phyloP scores from a whole-genome alignment of 2,888 invertebrate species.

The Cerastis leucographa region DNA sequence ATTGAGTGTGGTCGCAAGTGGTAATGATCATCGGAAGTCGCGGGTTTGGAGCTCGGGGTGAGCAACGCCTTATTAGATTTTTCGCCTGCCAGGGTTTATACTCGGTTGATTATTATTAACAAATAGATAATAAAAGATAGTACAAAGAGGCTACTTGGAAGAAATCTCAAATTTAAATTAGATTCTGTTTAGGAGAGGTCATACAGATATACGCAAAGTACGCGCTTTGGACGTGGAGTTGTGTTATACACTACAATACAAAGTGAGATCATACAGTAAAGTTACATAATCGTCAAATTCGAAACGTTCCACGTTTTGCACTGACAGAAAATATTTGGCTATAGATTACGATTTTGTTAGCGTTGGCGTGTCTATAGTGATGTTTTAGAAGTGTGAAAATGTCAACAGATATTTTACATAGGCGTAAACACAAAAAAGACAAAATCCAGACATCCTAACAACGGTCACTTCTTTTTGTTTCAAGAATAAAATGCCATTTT shows the following conservation, averaged over 20 bases:
- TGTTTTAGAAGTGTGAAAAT: neutral
- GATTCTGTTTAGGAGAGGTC: no score
- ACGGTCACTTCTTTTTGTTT: neutral
- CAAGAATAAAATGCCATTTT: conserved; percentile 6
- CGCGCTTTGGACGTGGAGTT: no score
- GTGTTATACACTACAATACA: no score
- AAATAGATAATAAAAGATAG: no score
- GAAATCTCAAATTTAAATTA: no score
- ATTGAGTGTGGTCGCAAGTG: neutral
- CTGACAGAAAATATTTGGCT: neutral
- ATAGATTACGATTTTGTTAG: neutral
- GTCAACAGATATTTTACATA: neutral
- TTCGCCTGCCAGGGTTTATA: no score
- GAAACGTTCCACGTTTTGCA: neutral
- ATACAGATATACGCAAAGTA: no score
- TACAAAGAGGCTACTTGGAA: no score
- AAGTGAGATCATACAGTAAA: no score
- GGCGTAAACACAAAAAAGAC: neutral
- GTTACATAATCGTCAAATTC: no score
- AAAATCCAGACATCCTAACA: neutral
- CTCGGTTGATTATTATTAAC: no score
- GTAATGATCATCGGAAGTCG: neutral
- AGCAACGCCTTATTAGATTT: no score
- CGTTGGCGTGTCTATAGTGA: neutral
- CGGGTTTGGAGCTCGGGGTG: neutral